Evolutionary conservation across 2,888 invertebrate species (phyloP), one percentile per base, ranked within the genome.

Genomic region (Lepidocyrtinus sp.): DNA sequence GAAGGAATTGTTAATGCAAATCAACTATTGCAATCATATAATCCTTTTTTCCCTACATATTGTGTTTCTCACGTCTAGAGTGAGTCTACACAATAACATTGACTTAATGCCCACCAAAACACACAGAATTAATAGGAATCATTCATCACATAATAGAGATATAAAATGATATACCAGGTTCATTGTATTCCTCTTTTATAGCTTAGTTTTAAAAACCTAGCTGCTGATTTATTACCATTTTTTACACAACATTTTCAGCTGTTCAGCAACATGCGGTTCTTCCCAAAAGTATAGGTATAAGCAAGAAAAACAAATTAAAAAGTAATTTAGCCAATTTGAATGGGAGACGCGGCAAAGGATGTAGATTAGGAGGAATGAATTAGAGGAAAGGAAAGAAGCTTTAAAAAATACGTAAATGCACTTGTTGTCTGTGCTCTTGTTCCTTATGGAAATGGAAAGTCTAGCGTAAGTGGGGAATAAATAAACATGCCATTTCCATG

Each of bases 311-410:
- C 76, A 76, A 76, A 76, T 76, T 76, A 76, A 76, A 76, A 76
- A 76, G 71, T 59, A 76, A 76, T 76, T 76, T 76, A 71, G 71
- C 71, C 76, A 76, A 76, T 76, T 76, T 76, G 76, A 76, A 64
- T 76, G 76, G 17, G 65, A 76, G 76, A 76, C 76, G 76, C 76
- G 76, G 76, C 59, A 71, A 69, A 64, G 69, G 62, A 75, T n/a
- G n/a, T n/a, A n/a, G n/a, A n/a, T n/a, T n/a, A n/a, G n/a, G n/a
- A n/a, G n/a, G n/a, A n/a, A n/a, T n/a, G n/a, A n/a, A n/a, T n/a
- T n/a, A n/a, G n/a, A n/a, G n/a, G n/a, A n/a, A n/a, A n/a, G n/a
- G n/a, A n/a, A n/a, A n/a, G n/a, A n/a, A n/a, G n/a, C n/a, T n/a
- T n/a, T n/a, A n/a, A n/a, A n/a, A n/a, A n/a, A n/a, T n/a, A n/a